Conservation (phyloP, 2,113 vertebrate species). For the Callopanchax toddi region DNA sequence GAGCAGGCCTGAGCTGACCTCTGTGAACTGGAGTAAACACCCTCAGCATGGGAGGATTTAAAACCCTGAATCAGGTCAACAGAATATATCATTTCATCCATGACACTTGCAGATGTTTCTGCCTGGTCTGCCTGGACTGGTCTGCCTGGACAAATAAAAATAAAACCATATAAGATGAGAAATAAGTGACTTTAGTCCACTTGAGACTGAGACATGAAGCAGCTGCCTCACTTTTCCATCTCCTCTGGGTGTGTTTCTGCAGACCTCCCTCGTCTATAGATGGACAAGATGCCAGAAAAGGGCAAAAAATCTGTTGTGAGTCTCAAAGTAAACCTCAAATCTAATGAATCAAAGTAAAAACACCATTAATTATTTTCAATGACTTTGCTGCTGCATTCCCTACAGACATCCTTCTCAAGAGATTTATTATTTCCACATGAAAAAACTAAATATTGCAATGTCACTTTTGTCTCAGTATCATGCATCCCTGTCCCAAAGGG, state of each 20-base stretch:
- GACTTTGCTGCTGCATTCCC: not conserved
- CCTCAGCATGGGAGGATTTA: constrained; percentile 38
- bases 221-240: not conserved
- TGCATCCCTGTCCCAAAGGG: constrained; percentile 22
- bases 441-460: not conserved
- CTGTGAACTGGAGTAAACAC: constrained; percentile 44
- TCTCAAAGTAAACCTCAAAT: not conserved
- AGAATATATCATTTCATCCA: too few relatives aligned
- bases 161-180: too few relatives aligned
- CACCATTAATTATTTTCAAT: not conserved
- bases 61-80: constrained; percentile 11
- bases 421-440: not conserved
- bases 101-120: not conserved
- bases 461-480: not conserved
- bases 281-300: not conserved
- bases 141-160: too few relatives aligned
- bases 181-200: not conserved
- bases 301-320: not conserved
- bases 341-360: not conserved
- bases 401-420: not conserved
- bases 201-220: not conserved
- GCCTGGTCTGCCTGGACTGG: too few relatives aligned
- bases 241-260: not conserved
- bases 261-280: not conserved
- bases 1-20: constrained; percentile 56